Base-by-base conservation (phyloP, 2,797 vertebrate species). In the Neomorphus geoffroyi region DNA sequence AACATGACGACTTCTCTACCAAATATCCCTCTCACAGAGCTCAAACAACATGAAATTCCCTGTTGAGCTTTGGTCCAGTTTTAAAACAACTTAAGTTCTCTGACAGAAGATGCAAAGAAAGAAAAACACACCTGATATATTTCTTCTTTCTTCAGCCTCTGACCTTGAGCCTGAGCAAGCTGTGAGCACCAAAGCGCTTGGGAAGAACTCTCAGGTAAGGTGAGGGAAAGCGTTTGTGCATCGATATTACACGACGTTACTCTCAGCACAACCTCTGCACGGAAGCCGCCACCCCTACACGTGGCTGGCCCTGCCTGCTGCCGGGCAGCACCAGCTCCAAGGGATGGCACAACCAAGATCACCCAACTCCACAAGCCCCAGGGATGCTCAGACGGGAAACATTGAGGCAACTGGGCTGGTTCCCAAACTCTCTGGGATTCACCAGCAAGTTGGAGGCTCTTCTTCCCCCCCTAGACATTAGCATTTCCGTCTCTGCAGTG, bases 401-500 rank as follows among this genome's bases (percentile, higher is more conserved):
- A 1, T 4, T 1, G 45, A 28, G 32, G 54, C 53, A 81, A 23
- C 28, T 2, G 3, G 35, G 48, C 41, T 10, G 39, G 43, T 43
- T 13, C 43, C 43, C 43, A 43, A 16, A 43, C 18, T 53, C 57
- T 70, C n/a, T 50, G 32, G 33, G 21, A 18, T 11, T 73, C 43
- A 43, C 9, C 7, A 17, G 3, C 43, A 78, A 54, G 11, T 58
- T 9, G 70, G 48, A 24, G 60, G 6, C 9, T 61, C 16, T n/a
- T 51, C 4, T 9, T 6, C 0, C 6, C 2, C 8, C 9, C 32
- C 27, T 9, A 1, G 27, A n/a, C 30, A 39, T 50, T 22, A 54
- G 43, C 27, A 18, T 28, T 82, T 46, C 78, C 27, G 16, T 58
- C 70, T 54, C 74, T 54, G 53, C 26, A 39, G 37, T 10, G 21